Percentiles rank a stretch among this genome's conserved stretches.
These are phyloP conservation scores for Megalonaias nervosa DNA, from an alignment of 1,140 invertebrate species.

Conservation along the genomic window DNA sequence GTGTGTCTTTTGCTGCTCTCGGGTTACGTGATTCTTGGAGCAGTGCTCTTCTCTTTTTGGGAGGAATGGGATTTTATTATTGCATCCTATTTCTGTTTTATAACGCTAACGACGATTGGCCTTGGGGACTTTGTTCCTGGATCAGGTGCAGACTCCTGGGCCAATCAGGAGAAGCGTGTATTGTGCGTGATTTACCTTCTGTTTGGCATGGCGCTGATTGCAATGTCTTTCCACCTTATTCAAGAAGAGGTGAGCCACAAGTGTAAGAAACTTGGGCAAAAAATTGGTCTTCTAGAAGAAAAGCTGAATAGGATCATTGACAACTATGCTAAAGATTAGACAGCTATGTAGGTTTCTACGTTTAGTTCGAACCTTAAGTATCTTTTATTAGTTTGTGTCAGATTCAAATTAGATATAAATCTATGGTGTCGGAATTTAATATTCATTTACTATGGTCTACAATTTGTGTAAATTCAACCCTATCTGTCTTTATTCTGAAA, in stretches of 20 bases:
- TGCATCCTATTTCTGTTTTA: slow-evolving; percentile 94
- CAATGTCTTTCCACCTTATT: slow-evolving; percentile 93
- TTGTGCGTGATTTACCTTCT: slow-evolving; percentile 82
- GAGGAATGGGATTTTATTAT: slow-evolving; percentile 83
- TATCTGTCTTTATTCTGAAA: too few species aligned
- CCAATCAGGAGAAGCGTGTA: slow-evolving; percentile 45
- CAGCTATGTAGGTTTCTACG: too few species aligned
- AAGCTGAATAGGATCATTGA: slow-evolving; percentile 26
- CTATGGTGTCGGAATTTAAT: too few species aligned
- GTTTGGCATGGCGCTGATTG: slow-evolving; percentile 88
- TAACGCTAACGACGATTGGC: slow-evolving; percentile 82
- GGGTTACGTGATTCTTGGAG: slow-evolving; percentile 65
- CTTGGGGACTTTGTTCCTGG: slow-evolving; percentile 82
- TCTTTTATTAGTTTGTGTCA: too few species aligned
- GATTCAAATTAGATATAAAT: too few species aligned
- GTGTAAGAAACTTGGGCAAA: slow-evolving; percentile 76
- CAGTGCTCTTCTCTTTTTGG: slow-evolving; percentile 63
- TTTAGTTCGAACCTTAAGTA: too few species aligned
- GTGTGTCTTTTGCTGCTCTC: slow-evolving; percentile 61
- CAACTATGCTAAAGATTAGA: slow-evolving; percentile 8
- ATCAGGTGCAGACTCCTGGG: slow-evolving; percentile 14
- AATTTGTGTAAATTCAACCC: too few species aligned
- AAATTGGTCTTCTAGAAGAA: slow-evolving; percentile 47
- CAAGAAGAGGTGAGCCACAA: slow-evolving; percentile 90
- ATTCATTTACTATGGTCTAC: too few species aligned